These are phyloP conservation scores for Penaeus vannamei DNA, from an alignment of 1,140 invertebrate species.

Conservation along the genomic window DNA sequence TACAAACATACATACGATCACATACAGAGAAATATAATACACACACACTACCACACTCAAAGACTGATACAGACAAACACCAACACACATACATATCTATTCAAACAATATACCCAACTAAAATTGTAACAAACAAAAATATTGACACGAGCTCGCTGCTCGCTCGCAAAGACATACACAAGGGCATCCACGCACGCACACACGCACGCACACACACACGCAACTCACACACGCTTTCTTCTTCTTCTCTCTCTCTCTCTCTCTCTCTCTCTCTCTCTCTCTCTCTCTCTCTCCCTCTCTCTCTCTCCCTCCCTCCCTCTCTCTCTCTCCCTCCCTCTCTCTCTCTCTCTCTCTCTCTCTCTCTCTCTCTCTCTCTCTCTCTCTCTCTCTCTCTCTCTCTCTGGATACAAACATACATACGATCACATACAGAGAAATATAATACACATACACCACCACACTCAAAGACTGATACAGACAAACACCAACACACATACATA, in stretches of 20 bases:
- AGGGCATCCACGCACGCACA: not conserved
- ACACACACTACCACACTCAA: not conserved
- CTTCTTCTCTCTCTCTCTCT: no score
- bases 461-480: not conserved
- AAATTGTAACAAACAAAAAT: not conserved
- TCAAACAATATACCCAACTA: not conserved
- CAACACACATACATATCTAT: not conserved
- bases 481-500: not conserved
- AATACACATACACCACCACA: not conserved
- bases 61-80: not conserved
- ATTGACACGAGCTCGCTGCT: not conserved
- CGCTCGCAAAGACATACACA: not conserved
- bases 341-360: no score
- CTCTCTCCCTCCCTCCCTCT: no score
- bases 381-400: no score
- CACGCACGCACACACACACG: no score
- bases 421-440: not conserved
- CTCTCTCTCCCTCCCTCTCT: no score
- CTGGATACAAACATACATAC: not conserved
- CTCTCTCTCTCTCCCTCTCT: no score
- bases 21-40: not conserved
- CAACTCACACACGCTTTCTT: no score
- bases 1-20: no score
- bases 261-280: no score
- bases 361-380: no score